Evolutionary conservation across 2,113 vertebrate species (phyloP).

Genomic region (Chloropsis hardwickii): DNA sequence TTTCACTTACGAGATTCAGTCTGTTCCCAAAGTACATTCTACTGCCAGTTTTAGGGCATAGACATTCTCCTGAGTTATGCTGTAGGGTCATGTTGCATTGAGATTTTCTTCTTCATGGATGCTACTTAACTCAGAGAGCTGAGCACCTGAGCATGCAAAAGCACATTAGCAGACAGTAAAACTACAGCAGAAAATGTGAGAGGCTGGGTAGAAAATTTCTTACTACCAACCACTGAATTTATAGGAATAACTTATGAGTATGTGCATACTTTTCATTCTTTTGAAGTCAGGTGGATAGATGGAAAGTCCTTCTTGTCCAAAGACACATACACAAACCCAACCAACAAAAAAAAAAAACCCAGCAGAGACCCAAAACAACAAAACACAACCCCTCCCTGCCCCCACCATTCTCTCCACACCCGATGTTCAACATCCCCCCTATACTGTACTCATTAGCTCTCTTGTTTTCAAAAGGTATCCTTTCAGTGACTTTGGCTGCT

Average conservation of each 20-base stretch:
- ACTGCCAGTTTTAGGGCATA: background rate
- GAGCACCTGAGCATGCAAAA: background rate
- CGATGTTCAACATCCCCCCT: background rate
- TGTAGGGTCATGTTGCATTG: background rate
- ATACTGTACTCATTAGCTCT: background rate
- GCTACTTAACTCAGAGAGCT: background rate
- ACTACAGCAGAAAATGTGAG: background rate
- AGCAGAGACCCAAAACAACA: rapidly evolving
- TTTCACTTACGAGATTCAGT: background rate
- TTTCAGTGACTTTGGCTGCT: background rate
- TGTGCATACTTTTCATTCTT: background rate
- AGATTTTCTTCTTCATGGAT: background rate
- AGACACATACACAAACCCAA: background rate
- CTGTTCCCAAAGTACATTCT: background rate
- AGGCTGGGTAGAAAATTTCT: background rate
- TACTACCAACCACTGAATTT: background rate
- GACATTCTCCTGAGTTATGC: background rate
- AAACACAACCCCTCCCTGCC: too few species aligned
- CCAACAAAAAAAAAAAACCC: background rate
- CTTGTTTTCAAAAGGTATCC: background rate
- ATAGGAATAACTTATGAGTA: background rate
- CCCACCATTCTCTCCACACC: too few species aligned
- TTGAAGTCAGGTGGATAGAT: background rate
- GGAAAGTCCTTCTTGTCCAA: background rate
- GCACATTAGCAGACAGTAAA: background rate